Percentiles rank a stretch among this genome's conserved stretches.
These are phyloP conservation scores for Heliconius sara DNA, from an alignment of 2,888 invertebrate genomes.

Conservation along the genomic window DNA sequence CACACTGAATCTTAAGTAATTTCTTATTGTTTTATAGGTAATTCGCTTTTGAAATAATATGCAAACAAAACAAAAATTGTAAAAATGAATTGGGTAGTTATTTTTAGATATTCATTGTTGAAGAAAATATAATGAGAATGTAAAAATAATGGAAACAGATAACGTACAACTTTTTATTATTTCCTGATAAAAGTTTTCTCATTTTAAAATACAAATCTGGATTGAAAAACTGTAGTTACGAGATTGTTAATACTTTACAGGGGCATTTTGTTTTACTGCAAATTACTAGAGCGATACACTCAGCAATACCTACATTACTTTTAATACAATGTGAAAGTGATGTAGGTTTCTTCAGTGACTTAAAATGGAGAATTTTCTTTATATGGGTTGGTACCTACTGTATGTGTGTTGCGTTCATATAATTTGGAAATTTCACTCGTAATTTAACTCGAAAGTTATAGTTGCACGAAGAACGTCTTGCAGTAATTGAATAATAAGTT, in stretches of 20 bases:
- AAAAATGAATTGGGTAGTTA: too few relatives aligned
- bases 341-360: not conserved
- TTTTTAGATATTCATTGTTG: too few relatives aligned
- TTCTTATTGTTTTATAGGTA: too few relatives aligned
- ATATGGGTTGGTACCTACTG: not conserved
- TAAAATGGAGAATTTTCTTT: not conserved
- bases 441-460: too few relatives aligned
- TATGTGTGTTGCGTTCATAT: not conserved
- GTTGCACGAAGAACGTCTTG: too few relatives aligned
- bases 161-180: not conserved
- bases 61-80: too few relatives aligned
- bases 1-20: too few relatives aligned
- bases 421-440: not conserved
- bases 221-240: conserved; percentile 13
- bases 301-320: conserved; percentile 3
- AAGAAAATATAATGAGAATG: not conserved
- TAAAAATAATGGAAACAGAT: not conserved
- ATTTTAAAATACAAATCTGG: conserved; percentile 16
- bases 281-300: conserved; percentile 12
- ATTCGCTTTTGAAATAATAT: too few relatives aligned
- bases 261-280: conserved; percentile 16
- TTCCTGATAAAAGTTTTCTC: conserved; percentile 17
- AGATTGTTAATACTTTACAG: conserved; percentile 23
- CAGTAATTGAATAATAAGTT: too few relatives aligned
- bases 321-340: not conserved